phyloP scores from a whole-genome alignment of 30 jellyfish, hydroid and myxozoan species.

The Turritopsis rubra region DNA sequence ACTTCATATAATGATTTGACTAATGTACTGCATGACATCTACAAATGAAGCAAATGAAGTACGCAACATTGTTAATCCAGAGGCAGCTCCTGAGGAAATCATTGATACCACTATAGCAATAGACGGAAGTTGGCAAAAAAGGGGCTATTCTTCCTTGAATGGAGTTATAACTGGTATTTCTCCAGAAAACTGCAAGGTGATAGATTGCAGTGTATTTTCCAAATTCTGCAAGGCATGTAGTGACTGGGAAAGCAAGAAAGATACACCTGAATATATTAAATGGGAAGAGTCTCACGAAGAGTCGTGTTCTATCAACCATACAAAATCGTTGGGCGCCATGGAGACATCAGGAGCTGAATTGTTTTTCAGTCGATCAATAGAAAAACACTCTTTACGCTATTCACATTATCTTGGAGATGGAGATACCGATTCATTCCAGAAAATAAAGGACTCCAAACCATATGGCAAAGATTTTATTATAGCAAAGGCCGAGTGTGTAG shows the following conservation, averaged over 20 bases:
- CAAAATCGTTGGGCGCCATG: conserved; percentile 11
- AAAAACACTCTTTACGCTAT: neutral
- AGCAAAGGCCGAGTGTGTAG: too few relatives aligned
- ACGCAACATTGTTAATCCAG: neutral
- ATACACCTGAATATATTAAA: neutral
- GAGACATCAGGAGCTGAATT: conserved; percentile 12
- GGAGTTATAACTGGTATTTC: neutral
- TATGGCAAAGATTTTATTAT: too few relatives aligned
- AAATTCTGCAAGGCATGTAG: neutral
- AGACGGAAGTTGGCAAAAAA: neutral
- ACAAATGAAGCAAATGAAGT: too few relatives aligned
- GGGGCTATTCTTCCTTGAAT: neutral
- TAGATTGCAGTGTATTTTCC: neutral
- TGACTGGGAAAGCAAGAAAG: neutral
- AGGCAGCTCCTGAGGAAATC: neutral
- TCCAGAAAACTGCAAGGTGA: neutral
- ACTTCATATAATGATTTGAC: too few relatives aligned
- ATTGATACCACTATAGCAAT: neutral
- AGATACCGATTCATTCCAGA: neutral
- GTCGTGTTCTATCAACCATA: neutral
- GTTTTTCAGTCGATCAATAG: neutral
- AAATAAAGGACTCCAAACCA: too few relatives aligned
- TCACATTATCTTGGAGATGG: neutral
- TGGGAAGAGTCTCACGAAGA: neutral
- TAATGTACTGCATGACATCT: too few relatives aligned